Evolutionary conservation across 2,888 invertebrate genomes (phyloP).

Genomic region (Apoderus coryli): DNA sequence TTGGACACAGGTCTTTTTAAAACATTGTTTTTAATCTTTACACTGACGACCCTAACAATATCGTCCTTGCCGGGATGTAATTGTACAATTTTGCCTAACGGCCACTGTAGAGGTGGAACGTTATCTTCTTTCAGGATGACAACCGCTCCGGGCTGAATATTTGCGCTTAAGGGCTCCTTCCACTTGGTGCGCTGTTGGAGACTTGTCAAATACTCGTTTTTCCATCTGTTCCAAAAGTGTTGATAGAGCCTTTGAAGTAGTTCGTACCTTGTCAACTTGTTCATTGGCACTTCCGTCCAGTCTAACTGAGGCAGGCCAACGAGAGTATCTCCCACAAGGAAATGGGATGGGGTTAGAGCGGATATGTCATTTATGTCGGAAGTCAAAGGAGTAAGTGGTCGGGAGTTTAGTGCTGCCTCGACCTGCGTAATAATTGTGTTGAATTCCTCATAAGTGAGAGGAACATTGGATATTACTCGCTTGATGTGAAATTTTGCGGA

Average conservation of each 20-base stretch:
- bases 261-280: conserved; percentile 16
- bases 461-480: conserved; percentile 15
- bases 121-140: conserved; percentile 14
- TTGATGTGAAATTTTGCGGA: conserved; percentile 21
- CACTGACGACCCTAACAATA: conserved; percentile 11
- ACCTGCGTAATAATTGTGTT: too few relatives aligned
- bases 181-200: conserved; percentile 17
- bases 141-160: conserved; percentile 4
- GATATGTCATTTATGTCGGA: conserved; percentile 17
- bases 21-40: conserved; percentile 5
- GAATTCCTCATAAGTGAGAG: too few relatives aligned
- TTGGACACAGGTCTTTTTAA: conserved; percentile 7
- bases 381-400: conserved; percentile 20
- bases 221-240: conserved; percentile 17
- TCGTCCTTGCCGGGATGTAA: conserved; percentile 11
- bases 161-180: conserved; percentile 3
- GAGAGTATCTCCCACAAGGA: conserved; percentile 17
- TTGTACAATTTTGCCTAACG: conserved; percentile 10
- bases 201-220: conserved; percentile 16
- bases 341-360: conserved; percentile 20
- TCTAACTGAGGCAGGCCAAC: conserved; percentile 15
- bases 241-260: conserved; percentile 14
- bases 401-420: conserved; percentile 22
- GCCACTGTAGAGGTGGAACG: conserved; percentile 11
- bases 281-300: conserved; percentile 8